A percentile compares a stretch with the other conserved stretches of the same genome.
Evolutionary conservation across 1,140 invertebrate genomes (phyloP).

Genomic region (Diorhabda sublineata): DNA sequence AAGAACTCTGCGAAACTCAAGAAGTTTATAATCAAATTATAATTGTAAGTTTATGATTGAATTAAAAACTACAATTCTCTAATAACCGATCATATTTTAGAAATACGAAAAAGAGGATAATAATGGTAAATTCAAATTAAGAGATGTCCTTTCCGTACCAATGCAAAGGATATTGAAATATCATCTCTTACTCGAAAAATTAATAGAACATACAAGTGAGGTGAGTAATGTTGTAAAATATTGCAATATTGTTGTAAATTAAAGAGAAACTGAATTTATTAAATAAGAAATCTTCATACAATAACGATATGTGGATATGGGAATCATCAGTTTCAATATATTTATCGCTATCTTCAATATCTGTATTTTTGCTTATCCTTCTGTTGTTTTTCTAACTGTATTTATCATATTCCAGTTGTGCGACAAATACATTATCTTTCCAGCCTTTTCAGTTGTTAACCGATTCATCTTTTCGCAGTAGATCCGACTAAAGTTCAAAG

Average conservation of each 20-base stretch:
- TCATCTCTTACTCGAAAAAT: constrained; percentile 86
- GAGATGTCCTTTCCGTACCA: constrained; percentile 92
- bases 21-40: constrained; percentile 34
- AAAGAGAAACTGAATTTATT: no score
- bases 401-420: no score
- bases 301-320: neutral
- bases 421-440: no score
- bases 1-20: constrained; percentile 63
- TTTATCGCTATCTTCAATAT: neutral
- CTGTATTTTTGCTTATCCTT: neutral
- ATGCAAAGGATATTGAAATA: constrained; percentile 98
- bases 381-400: no score
- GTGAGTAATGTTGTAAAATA: constrained; percentile 51
- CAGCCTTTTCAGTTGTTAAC: no score
- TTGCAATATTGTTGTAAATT: neutral
- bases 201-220: constrained; percentile 84
- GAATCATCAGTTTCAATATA: neutral
- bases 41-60: constrained; percentile 37
- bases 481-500: no score
- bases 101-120: constrained; percentile 90
- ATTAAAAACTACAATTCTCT: no score
- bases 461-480: no score
- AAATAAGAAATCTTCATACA: no score
- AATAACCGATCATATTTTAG: constrained; percentile 51
- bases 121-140: constrained; percentile 89